Percentiles rank a stretch among this genome's conserved stretches.
Evolutionary conservation across 2,888 invertebrate species (phyloP).

Genomic region (Heliconius cydno): DNA sequence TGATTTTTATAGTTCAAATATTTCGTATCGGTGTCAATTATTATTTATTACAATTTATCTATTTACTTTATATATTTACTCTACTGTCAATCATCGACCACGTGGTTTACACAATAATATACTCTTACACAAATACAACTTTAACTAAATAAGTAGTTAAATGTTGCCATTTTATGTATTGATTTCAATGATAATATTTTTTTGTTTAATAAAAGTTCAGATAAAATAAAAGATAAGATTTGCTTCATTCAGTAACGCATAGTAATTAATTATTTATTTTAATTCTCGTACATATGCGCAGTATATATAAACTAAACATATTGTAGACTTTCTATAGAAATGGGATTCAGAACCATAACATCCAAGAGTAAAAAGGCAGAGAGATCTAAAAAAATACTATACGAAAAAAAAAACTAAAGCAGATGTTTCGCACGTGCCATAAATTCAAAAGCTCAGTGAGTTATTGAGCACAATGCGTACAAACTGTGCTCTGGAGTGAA

Average conservation of each 20-base stretch:
- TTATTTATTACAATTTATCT: background rate
- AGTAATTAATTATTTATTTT: background rate
- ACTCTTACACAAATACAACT: background rate
- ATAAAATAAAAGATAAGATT: background rate
- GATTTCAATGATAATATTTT: background rate
- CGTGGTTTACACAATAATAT: background rate
- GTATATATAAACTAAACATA: background rate
- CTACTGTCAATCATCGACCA: background rate
- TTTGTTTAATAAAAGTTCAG: background rate
- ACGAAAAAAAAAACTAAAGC: background rate
- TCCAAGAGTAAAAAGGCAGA: background rate
- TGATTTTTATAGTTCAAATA: conserved; percentile 10
- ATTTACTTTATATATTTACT: background rate
- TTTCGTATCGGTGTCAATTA: background rate
- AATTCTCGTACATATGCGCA: no score
- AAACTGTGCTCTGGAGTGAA: conserved; percentile 3
- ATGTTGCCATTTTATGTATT: background rate
- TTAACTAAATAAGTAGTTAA: background rate
- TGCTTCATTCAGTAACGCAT: background rate
- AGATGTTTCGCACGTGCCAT: conserved; percentile 42
- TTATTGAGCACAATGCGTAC: conserved; percentile 1
- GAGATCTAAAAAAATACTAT: background rate
- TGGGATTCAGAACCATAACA: background rate
- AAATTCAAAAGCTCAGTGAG: conserved; percentile 35
- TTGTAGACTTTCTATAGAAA: background rate